A percentile compares a stretch with the other conserved stretches of the same genome.
Conservation (phyloP, 2,888 invertebrate species). For the Philhelius pedissequus region DNA sequence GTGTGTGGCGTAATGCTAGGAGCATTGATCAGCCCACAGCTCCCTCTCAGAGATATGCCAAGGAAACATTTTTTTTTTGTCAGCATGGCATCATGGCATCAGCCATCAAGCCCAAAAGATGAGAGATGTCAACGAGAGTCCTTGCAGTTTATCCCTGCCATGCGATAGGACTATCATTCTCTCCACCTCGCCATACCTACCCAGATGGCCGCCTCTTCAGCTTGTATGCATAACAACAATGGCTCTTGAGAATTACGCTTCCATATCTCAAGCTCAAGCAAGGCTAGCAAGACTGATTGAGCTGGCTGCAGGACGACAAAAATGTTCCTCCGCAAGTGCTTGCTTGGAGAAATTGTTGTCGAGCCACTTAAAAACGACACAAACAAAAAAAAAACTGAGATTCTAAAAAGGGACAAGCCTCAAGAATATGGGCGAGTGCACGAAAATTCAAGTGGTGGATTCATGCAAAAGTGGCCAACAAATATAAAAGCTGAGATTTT, state of each 20-base stretch:
- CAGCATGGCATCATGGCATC: slow-evolving; percentile 52
- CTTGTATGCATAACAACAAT: slow-evolving; percentile 63
- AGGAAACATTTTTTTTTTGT: slow-evolving; percentile 34
- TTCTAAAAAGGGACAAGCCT: slow-evolving; percentile 51
- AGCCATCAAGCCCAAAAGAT: slow-evolving; percentile 62
- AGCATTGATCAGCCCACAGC: not conserved
- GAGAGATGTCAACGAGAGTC: slow-evolving; percentile 69
- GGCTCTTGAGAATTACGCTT: slow-evolving; percentile 60
- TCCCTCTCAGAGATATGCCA: slow-evolving; percentile 13
- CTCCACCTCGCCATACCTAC: not conserved
- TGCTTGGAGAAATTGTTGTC: slow-evolving; percentile 50
- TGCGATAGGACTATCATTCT: slow-evolving; percentile 64
- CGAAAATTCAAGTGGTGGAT: slow-evolving; percentile 65
- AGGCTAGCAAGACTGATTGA: slow-evolving; percentile 47
- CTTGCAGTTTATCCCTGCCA: slow-evolving; percentile 67
- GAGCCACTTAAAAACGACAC: slow-evolving; percentile 48
- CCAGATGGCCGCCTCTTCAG: slow-evolving; percentile 45
- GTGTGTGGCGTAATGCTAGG: not conserved
- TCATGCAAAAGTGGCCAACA: slow-evolving; percentile 69
- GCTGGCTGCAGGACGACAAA: slow-evolving; percentile 54
- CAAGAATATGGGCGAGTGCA: slow-evolving; percentile 51
- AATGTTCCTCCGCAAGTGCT: slow-evolving; percentile 53
- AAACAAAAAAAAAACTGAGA: not conserved
- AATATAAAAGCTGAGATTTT: slow-evolving; percentile 35
- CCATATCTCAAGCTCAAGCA: slow-evolving; percentile 50